These are phyloP conservation scores for Prunella fulvescens DNA, from an alignment of 2,113 vertebrate species.

Conservation along the genomic window DNA sequence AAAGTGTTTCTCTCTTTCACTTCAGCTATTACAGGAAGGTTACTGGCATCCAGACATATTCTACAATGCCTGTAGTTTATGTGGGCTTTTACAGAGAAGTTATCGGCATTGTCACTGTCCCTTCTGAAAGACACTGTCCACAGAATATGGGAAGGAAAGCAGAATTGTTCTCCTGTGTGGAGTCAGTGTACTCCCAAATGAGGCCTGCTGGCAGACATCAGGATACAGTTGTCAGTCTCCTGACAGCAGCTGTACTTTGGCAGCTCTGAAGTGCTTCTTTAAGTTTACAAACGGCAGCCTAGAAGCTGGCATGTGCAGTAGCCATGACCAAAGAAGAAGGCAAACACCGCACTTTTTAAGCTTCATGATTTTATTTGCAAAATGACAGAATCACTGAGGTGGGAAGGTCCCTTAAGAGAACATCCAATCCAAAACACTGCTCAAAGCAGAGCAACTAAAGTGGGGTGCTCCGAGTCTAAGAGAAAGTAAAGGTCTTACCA, in stretches of 20 bases:
- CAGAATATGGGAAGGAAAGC: background rate
- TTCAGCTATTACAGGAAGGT: background rate
- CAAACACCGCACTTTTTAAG: background rate
- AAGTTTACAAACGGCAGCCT: background rate
- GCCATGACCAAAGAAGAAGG: background rate
- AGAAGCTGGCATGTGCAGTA: background rate
- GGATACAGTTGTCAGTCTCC: background rate
- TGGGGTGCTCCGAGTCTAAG: background rate
- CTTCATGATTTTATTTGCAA: background rate
- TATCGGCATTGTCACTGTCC: background rate
- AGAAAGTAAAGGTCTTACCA: background rate
- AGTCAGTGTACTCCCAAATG: background rate
- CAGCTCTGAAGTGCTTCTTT: background rate
- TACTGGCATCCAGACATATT: background rate
- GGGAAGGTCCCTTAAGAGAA: background rate
- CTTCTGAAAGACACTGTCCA: background rate
- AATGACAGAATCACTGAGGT: background rate
- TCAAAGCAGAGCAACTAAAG: background rate
- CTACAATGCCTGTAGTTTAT: background rate
- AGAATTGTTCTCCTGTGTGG: background rate
- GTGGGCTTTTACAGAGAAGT: background rate
- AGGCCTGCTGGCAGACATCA: background rate
- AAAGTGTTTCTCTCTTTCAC: background rate
- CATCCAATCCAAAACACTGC: background rate
- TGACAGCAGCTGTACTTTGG: background rate